Percentiles rank a stretch among this genome's conserved stretches.
These are phyloP conservation scores for Phocoena phocoena DNA, from an alignment of 2,113 vertebrate genomes.

Conservation along the genomic window DNA sequence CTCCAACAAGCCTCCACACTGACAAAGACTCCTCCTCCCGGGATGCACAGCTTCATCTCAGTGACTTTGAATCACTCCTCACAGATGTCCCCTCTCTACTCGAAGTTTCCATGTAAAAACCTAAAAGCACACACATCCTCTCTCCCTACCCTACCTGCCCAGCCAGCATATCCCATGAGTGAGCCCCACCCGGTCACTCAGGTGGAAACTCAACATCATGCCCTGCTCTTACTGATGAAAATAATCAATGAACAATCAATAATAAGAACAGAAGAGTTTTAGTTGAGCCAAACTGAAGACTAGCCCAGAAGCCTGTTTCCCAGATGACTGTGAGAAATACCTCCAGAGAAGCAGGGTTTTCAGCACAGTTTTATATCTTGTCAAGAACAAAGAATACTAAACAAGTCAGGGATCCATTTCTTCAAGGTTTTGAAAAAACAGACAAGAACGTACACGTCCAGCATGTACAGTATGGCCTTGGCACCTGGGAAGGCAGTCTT, in stretches of 20 bases:
- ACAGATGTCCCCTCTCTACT: neutral
- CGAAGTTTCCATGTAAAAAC: neutral
- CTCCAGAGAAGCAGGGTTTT: neutral
- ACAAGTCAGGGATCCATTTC: neutral
- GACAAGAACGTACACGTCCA: rapidly evolving
- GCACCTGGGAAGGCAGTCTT: neutral
- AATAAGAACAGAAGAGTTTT: neutral
- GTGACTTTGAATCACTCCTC: neutral
- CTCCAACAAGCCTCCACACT: neutral
- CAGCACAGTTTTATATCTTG: neutral
- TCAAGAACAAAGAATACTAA: neutral
- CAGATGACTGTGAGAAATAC: neutral
- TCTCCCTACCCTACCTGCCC: neutral
- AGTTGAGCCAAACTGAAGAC: neutral
- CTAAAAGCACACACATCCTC: neutral
- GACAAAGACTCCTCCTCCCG: neutral
- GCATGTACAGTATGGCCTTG: neutral
- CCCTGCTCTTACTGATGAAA: neutral
- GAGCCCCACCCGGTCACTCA: neutral
- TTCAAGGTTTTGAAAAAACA: neutral
- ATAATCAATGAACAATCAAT: neutral
- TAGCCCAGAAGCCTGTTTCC: neutral
- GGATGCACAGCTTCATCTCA: neutral
- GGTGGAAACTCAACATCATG: neutral
- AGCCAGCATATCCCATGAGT: neutral